phyloP scores from a whole-genome alignment of 2,797 vertebrate genomes.

The Halcyon leucocephala region DNA sequence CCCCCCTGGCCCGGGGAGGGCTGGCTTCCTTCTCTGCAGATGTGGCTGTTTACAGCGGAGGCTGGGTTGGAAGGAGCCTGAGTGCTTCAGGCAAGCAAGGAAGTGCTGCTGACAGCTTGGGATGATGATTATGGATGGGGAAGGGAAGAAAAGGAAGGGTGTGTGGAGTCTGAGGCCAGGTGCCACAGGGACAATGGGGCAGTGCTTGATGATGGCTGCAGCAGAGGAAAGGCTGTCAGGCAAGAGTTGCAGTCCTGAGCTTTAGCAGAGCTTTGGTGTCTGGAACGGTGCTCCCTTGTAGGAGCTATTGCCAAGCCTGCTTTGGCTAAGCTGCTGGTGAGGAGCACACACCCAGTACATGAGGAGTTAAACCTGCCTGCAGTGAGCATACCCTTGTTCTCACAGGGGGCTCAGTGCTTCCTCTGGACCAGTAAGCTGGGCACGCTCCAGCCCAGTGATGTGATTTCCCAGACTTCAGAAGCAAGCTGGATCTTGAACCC shows the following conservation, averaged over 20 bases:
- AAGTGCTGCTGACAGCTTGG: neutral
- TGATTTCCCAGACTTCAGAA: neutral
- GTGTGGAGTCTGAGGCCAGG: neutral
- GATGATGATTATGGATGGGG: neutral
- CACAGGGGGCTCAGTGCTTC: neutral
- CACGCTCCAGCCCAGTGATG: neutral
- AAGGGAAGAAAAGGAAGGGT: neutral
- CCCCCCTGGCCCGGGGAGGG: neutral
- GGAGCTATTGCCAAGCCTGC: neutral
- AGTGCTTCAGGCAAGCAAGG: neutral
- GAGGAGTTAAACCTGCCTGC: conserved; percentile 13
- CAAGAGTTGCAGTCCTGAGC: neutral
- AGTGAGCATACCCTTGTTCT: neutral
- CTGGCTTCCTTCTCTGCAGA: neutral
- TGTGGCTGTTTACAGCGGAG: neutral
- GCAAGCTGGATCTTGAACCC: neutral
- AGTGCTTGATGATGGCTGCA: neutral
- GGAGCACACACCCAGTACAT: neutral
- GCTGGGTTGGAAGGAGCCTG: neutral
- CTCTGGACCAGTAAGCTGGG: neutral
- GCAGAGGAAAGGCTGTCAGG: neutral
- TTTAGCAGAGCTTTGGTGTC: neutral
- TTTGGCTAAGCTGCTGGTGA: neutral
- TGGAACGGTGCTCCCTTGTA: neutral
- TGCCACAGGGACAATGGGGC: neutral